Evolutionary conservation across 1,140 invertebrate species (phyloP).

Genomic region (Habropoda laboriosa): DNA sequence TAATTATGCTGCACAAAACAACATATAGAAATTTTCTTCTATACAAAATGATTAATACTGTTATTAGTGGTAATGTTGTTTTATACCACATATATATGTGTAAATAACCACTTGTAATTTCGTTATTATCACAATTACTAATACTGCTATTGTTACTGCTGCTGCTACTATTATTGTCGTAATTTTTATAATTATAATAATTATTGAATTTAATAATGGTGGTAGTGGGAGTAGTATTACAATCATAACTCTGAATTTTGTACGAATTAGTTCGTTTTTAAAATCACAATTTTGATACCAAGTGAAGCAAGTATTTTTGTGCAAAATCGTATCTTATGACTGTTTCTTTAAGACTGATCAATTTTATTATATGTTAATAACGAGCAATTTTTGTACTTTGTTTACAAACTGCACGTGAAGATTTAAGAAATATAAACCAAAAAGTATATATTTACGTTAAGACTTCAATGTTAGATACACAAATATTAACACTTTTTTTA

Average conservation of each 20-base stretch:
- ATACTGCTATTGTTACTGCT: not conserved
- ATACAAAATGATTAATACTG: constrained; percentile 3
- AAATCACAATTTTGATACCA: not conserved
- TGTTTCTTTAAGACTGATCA: constrained; percentile 44
- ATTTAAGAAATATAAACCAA: constrained; percentile 21
- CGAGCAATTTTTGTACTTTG: constrained; percentile 20
- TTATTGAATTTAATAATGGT: not conserved
- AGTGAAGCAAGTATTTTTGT: constrained; percentile 24
- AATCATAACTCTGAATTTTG: not conserved
- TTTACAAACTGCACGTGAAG: constrained; percentile 20
- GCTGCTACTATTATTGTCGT: not conserved
- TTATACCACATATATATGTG: constrained; percentile 34
- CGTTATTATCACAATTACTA: constrained; percentile 20
- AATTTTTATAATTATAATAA: not conserved
- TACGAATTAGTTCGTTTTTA: not conserved
- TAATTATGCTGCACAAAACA: constrained; percentile 39
- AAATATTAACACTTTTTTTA: not conserved
- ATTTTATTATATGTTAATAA: constrained; percentile 21
- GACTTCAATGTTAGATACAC: constrained; percentile 15
- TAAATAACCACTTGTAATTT: constrained; percentile 34
- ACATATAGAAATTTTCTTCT: not conserved
- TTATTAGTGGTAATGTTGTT: constrained; percentile 24
- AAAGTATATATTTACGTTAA: constrained; percentile 38
- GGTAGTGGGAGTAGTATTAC: not conserved
- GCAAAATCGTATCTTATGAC: constrained; percentile 33